Percentiles rank a stretch among this genome's conserved stretches.
These are phyloP conservation scores for Microdon myrmicae DNA, from an alignment of 2,888 invertebrate genomes.

Conservation along the genomic window DNA sequence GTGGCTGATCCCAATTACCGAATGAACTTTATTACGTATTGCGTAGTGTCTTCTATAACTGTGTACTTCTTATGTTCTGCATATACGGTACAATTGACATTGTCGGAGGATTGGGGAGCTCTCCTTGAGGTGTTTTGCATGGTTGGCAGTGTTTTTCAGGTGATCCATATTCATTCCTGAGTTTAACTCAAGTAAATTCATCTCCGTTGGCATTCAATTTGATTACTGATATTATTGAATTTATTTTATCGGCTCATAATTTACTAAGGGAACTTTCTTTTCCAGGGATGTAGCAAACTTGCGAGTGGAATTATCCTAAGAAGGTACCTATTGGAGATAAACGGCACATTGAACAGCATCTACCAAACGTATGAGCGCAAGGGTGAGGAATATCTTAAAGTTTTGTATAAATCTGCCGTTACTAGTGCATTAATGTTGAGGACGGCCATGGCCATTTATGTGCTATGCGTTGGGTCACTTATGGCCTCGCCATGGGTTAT, in stretches of 20 bases:
- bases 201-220: no score
- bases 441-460: constrained; percentile 19
- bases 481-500: constrained; percentile 22
- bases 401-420: constrained; percentile 25
- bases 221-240: no score
- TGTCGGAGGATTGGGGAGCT: constrained; percentile 27
- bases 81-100: constrained; percentile 19
- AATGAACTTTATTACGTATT: constrained; percentile 18
- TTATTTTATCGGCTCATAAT: no score
- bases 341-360: no score
- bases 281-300: no score
- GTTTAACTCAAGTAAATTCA: no score
- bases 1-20: constrained; percentile 21
- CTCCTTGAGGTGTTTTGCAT: constrained; percentile 33
- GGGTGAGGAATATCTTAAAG: constrained; percentile 14
- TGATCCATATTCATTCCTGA: no score
- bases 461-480: not conserved
- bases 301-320: no score
- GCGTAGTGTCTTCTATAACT: constrained; percentile 23
- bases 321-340: not conserved
- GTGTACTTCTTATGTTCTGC: constrained; percentile 30
- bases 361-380: constrained; percentile 32
- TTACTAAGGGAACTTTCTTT: no score
- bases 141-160: no score
- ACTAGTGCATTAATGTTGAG: constrained; percentile 12